Evolutionary conservation across 2,888 invertebrate species (phyloP).

Genomic region (Spilarctia lutea): DNA sequence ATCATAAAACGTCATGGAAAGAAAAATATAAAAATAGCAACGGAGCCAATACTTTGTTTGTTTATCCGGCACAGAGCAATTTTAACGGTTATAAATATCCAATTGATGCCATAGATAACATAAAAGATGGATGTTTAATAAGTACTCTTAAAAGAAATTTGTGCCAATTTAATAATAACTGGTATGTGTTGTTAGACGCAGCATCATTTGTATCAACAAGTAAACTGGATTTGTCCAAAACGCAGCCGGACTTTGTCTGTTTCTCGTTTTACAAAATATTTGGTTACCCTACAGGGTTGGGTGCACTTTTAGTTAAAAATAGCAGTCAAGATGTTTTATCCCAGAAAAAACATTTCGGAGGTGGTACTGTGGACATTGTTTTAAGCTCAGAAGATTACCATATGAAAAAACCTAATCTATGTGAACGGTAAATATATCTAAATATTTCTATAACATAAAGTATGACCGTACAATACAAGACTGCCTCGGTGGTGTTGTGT

Average conservation of each 20-base stretch:
- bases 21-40: slow-evolving; percentile 52
- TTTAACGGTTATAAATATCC: slow-evolving; percentile 97
- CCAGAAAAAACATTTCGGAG: slow-evolving; percentile 94
- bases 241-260: slow-evolving; percentile 95
- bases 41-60: slow-evolving; percentile 88
- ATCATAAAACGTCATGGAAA: slow-evolving; percentile 38
- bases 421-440: slow-evolving; percentile 88
- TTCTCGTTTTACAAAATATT: slow-evolving; percentile 99
- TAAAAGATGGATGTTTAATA: slow-evolving; percentile 87
- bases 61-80: slow-evolving; percentile 97
- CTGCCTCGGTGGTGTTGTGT: too few relatives aligned
- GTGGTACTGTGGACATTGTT: slow-evolving; percentile 96
- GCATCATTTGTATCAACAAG: slow-evolving; percentile 93
- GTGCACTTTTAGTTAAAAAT: slow-evolving; percentile 94
- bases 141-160: slow-evolving; percentile 69
- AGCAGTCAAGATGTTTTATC: slow-evolving; percentile 86
- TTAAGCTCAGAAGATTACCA: slow-evolving; percentile 91
- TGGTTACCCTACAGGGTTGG: slow-evolving; percentile 97
- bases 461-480: too few relatives aligned
- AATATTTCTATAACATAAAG: background rate
- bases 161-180: slow-evolving; percentile 79
- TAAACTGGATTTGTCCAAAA: slow-evolving; percentile 89
- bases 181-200: slow-evolving; percentile 95
- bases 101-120: slow-evolving; percentile 88
- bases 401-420: slow-evolving; percentile 88